Evolutionary conservation across 1,140 invertebrate species (phyloP), one percentile per base, ranked within the genome.

Genomic region (Cylas formicarius): DNA sequence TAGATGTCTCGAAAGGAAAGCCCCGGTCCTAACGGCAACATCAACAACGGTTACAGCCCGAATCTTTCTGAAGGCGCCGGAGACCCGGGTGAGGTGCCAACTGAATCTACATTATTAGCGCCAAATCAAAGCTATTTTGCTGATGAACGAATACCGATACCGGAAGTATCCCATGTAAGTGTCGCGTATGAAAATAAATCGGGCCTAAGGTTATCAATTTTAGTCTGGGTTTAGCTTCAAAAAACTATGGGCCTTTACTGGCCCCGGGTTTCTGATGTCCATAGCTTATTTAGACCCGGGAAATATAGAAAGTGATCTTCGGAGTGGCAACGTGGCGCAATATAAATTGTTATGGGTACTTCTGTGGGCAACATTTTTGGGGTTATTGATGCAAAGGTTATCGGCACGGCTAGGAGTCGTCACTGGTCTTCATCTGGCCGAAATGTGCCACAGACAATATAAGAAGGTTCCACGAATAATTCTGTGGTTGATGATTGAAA

Each of bases 261-360:
- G 91, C 7, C 91, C 91, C 20, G 89, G 90, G 22, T 93, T 93
- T 67, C 68, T 94, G 26, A 94, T 94, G 88, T 90, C 86, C 37
- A 94, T 94, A 62, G 91, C 90, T 16, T 94, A 93, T 68, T 66
- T 95, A 17, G 91, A 95, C 71, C 91, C 90, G 39, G 90, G 90
- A 37, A 95, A 95, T 67, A 92, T 95, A 51, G 89, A 94, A 71
- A 90, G 87, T 21, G 91, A 95, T 73, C 69, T 95, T 32, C 84
- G 90, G 65, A 84, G 85, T 24, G 91, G 90, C 39, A 75, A 82
- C 7, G 67, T 77, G 6, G 89, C 88, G 4, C 71, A 78, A 61
- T 93, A 90, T 63, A 85, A 52, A 27, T 71, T 95, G 54, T 66
- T 95, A 68, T 95, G 91, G 91, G 80, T 95, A 9, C 65, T 94